Evolutionary conservation across 2,113 vertebrate species (phyloP), one percentile per base, ranked within the genome.

Genomic region (Chaetodon auriga): DNA sequence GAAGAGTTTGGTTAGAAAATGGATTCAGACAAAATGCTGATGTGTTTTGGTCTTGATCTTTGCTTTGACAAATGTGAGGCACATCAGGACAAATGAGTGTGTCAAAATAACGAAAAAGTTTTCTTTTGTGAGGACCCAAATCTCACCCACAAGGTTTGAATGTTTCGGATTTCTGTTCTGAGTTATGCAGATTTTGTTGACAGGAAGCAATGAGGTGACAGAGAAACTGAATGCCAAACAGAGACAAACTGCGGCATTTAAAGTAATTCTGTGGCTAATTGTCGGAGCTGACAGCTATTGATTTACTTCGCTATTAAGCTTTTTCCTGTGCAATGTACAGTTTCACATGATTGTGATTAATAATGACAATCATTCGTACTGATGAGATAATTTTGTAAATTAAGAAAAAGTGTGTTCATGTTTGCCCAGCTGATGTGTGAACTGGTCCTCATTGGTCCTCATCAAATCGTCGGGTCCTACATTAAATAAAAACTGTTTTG

Each of bases 301-400:
- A 85, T 85, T 83, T 53, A 38, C 36, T 55, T 43, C 5, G 21
- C 66, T 36, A 38, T 82, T 64, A 68, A 12, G 62, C 48, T 18
- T 68, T 46, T 55, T 80, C 60, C 41, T 55, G 21, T 65, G 35
- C 41, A 48, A 53, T 61, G 25, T 65, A 70, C 38, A 74, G 55
- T 43, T 65, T 54, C 11, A 25, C 46, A 9, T 58, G 51, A 73
- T 41, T 60, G 85, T 83, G 68, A 80, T 78, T 70, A 18, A 77
- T 81, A 43, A n/a, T 13, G 4, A 25, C 25, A 9, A 41, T 85
- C 19, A 43, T 45, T 73, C 60, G 19, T 38, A 19, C 23, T 65
- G 74, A 81, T 74, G 49, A 51, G 49, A 58, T 58, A 0, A 38
- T 76, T 83, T 57, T 45, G 35, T 43, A 60, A 78, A 68, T 38